These are phyloP conservation scores for Hybos culiciformis DNA, from an alignment of 2,888 invertebrate genomes.

Conservation along the genomic window DNA sequence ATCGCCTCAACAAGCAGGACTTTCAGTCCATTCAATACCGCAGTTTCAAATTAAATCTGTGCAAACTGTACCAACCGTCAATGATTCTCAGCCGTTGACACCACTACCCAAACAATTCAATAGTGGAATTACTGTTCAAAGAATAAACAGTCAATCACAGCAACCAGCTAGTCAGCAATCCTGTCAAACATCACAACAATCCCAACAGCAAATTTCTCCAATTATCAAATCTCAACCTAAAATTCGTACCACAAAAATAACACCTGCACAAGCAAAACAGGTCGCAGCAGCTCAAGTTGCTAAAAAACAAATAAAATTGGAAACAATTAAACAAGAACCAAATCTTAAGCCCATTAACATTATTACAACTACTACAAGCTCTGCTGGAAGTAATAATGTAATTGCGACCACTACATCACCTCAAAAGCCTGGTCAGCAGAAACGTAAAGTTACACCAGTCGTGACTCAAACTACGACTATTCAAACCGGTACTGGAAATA, in stretches of 20 bases:
- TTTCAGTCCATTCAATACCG: constrained; percentile 8
- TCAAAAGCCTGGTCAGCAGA: constrained; percentile 11
- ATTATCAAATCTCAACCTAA: too few species aligned
- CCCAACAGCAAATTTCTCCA: not conserved
- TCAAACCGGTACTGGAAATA: not conserved
- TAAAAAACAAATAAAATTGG: constrained; percentile 24
- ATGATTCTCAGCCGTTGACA: constrained; percentile 8
- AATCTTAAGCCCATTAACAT: constrained; percentile 11
- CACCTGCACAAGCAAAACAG: constrained; percentile 16
- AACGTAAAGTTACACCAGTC: not conserved
- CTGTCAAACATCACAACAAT: constrained; percentile 9
- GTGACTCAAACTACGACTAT: not conserved
- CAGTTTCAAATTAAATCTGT: not conserved
- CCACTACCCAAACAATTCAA: constrained; percentile 16
- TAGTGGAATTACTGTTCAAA: constrained; percentile 22
- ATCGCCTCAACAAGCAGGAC: constrained; percentile 17
- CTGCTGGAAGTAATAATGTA: not conserved
- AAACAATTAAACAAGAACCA: constrained; percentile 18
- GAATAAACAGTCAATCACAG: constrained; percentile 10
- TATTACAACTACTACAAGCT: constrained; percentile 14
- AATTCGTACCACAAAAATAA: constrained; percentile 1
- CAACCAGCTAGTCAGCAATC: not conserved
- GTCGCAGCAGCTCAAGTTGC: constrained; percentile 18
- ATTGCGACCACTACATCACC: constrained; percentile 16
- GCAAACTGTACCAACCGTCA: not conserved